phyloP scores from a whole-genome alignment of 2,113 vertebrate genomes.

The Pterocles gutturalis region DNA sequence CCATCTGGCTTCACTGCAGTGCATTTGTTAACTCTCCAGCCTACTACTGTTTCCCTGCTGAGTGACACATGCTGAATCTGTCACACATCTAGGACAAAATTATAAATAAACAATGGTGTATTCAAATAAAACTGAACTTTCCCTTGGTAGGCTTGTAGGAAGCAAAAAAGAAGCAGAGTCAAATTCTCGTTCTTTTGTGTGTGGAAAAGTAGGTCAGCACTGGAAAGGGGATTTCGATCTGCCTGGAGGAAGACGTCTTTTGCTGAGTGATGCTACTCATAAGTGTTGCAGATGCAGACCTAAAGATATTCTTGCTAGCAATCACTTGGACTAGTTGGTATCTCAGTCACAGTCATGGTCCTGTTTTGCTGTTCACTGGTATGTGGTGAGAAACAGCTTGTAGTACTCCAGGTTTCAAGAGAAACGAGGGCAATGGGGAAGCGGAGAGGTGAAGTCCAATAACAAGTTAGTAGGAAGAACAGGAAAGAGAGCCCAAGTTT shows the following conservation, averaged over 20 bases:
- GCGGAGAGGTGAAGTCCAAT: neutral
- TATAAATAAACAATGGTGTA: slow-evolving; percentile 59
- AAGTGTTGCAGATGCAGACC: neutral
- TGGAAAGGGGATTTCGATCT: neutral
- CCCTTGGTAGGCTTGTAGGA: neutral
- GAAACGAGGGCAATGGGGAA: neutral
- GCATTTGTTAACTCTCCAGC: slow-evolving; percentile 37
- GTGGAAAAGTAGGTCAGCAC: neutral
- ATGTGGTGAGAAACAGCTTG: neutral
- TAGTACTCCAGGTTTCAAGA: neutral
- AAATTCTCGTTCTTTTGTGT: neutral
- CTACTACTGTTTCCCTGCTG: slow-evolving; percentile 47
- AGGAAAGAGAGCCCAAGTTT: neutral
- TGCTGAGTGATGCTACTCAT: neutral
- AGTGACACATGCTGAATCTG: slow-evolving; percentile 50
- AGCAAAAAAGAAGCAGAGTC: neutral
- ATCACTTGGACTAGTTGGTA: neutral
- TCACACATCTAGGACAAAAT: slow-evolving; percentile 54
- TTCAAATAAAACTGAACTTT: slow-evolving; percentile 54
- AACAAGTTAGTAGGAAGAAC: neutral
- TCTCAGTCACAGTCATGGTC: neutral
- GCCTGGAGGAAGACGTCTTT: neutral
- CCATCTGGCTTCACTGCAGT: slow-evolving; percentile 47
- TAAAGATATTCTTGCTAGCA: neutral
- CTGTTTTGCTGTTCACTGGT: neutral